Evolutionary conservation across 2,797 vertebrate genomes (phyloP).

Genomic region (Pseudomugil tenellus): DNA sequence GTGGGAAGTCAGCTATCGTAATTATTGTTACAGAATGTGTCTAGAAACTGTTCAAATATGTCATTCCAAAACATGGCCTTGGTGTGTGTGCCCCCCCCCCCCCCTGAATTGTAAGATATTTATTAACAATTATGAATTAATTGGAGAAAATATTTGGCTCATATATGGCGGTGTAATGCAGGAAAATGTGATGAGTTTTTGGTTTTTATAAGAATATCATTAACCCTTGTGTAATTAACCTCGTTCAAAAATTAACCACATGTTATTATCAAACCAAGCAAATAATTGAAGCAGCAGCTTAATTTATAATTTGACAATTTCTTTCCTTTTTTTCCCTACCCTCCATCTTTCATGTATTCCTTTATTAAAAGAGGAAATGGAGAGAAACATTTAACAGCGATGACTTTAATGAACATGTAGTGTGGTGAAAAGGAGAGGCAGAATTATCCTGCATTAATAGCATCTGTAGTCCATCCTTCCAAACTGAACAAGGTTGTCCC

Average conservation of each 20-base stretch:
- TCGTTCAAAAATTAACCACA: conserved; percentile 85
- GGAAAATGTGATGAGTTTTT: conserved; percentile 75
- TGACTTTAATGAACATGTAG: conserved; percentile 77
- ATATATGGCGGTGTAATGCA: conserved; percentile 73
- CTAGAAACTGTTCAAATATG: conserved; percentile 72
- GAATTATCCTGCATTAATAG: conserved; percentile 68
- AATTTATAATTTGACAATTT: conserved; percentile 85
- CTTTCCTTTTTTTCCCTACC: conserved; percentile 70
- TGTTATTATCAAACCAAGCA: conserved; percentile 86
- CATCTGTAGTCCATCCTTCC: conserved; percentile 63
- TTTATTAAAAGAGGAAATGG: conserved; percentile 68
- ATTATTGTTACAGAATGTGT: conserved; percentile 76
- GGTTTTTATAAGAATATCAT: conserved; percentile 81
- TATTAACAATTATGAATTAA: conserved; percentile 82
- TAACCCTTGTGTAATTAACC: conserved; percentile 86
- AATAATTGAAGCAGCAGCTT: conserved; percentile 85
- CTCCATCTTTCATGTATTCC: conserved; percentile 67
- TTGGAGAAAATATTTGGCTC: conserved; percentile 82
- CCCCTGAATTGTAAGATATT: conserved; percentile 69
- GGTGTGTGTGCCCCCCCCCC: conserved; percentile 28
- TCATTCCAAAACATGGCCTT: conserved; percentile 66
- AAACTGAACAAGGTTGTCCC: conserved; percentile 59
- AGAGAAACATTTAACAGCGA: conserved; percentile 76
- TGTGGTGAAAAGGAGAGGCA: conserved; percentile 53
- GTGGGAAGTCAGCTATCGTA: conserved; percentile 67